Percentiles rank a stretch among this genome's conserved stretches.
These are phyloP conservation scores for Galbula dea DNA, from an alignment of 2,113 vertebrate species.

Conservation along the genomic window DNA sequence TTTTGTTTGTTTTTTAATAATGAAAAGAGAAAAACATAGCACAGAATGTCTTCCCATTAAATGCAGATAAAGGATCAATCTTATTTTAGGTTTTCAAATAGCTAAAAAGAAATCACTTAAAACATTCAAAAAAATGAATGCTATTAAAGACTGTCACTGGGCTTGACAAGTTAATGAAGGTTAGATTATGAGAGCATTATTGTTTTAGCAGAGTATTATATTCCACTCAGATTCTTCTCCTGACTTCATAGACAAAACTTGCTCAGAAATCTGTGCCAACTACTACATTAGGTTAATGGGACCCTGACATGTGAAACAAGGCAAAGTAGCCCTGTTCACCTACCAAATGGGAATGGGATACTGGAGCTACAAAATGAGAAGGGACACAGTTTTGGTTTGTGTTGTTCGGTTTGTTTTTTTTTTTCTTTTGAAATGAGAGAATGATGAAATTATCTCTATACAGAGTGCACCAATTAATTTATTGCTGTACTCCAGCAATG, in stretches of 20 bases:
- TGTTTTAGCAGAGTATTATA: conserved; percentile 67
- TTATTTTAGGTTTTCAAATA: not conserved
- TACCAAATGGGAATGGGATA: conserved; percentile 50
- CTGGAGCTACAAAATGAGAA: conserved; percentile 15
- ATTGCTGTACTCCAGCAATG: not conserved
- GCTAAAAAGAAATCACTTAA: conserved; percentile 44
- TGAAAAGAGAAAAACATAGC: too few species aligned
- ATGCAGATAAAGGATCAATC: conserved; percentile 6
- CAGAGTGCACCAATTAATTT: not conserved
- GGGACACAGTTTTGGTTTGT: not conserved
- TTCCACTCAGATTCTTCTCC: conserved; percentile 41
- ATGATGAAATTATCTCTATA: conserved; percentile 42
- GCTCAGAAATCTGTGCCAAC: conserved; percentile 58
- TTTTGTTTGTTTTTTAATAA: too few species aligned
- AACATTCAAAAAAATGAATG: conserved; percentile 44
- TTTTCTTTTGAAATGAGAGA: conserved; percentile 50
- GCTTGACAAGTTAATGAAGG: conserved; percentile 66
- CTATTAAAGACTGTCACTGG: conserved; percentile 51
- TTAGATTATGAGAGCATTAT: conserved; percentile 55
- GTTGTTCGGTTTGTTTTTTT: not conserved
- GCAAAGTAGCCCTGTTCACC: conserved; percentile 28
- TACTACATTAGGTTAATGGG: conserved; percentile 53
- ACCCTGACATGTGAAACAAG: conserved; percentile 27
- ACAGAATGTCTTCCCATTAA: not conserved
- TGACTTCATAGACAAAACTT: conserved; percentile 55